Evolutionary conservation across 2,797 vertebrate species (phyloP).

Genomic region (Triplophysa yarkandensis): DNA sequence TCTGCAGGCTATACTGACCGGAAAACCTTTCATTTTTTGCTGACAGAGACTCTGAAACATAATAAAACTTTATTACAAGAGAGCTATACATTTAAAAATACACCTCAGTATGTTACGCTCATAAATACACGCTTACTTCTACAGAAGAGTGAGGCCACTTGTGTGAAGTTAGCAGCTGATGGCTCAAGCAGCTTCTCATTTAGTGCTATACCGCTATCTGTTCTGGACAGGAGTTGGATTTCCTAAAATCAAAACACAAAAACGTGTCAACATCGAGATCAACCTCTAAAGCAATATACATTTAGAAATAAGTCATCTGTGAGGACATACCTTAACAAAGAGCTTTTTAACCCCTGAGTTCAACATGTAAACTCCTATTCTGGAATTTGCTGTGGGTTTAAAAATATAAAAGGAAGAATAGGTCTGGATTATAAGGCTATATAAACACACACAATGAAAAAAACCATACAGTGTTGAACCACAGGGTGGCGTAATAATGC

Average conservation of each 20-base stretch:
- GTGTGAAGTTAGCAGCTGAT: conserved; percentile 87
- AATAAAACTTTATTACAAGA: neutral
- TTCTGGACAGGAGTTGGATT: conserved; percentile 81
- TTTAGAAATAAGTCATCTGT: neutral
- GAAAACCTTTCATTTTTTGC: conserved; percentile 69
- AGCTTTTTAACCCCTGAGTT: conserved; percentile 90
- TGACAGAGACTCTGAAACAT: conserved; percentile 73
- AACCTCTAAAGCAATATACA: neutral
- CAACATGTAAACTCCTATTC: conserved; percentile 85
- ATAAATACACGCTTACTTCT: conserved; percentile 75
- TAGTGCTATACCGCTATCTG: conserved; percentile 79
- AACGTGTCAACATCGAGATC: neutral
- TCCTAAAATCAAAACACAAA: conserved; percentile 75
- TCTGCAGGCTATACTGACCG: conserved; percentile 69
- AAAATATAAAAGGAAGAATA: neutral
- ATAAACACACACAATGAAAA: neutral
- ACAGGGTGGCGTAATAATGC: conserved; percentile 9
- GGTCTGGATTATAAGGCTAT: neutral
- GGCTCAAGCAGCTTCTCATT: conserved; percentile 82
- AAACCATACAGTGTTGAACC: neutral
- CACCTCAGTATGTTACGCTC: neutral
- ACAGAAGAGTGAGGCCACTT: conserved; percentile 87
- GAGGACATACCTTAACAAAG: conserved; percentile 85
- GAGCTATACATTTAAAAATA: neutral
- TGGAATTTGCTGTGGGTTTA: conserved; percentile 68